Evolutionary conservation across 2,888 invertebrate genomes (phyloP), one percentile per base, ranked within the genome.

Genomic region (Acronicta leporina): DNA sequence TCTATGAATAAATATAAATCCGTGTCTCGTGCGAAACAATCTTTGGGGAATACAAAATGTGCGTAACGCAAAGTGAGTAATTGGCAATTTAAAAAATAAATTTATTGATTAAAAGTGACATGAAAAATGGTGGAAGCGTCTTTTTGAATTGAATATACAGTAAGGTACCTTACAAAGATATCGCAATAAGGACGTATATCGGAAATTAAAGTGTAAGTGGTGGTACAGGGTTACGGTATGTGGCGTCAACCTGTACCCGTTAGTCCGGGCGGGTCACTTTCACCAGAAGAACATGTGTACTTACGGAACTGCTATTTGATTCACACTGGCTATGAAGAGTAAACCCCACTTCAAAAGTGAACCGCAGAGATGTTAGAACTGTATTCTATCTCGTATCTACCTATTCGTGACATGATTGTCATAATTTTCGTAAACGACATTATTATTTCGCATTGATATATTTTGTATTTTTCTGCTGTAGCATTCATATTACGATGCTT

Each of bases 251-350:
- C 42, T 50, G 44, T 55, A 68, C 69, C 46, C 41, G 69, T 69
- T 56, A 15, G 46, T 55, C 67, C 46, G 61, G 69, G 53, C 63
- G 41, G 54, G 63, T 44, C 56, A 66, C 77, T 77, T 77, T 77
- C 77, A 63, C 76, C 48, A 33, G 43, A 48, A 49, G 40, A 54
- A 30, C 50, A 44, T 16, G 16, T 54, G 60, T 64, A 51, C 33
- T 47, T 43, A 48, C 56, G 56, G 51, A 42, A 59, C 45, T 63
- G 52, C 52, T 14, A 50, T 52, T 65, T 35, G 60, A 53, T 11
- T 57, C 30, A 35, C 41, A 38, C 1, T 30, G 25, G n/a, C 2
- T 15, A 43, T 30, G 27, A 48, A 58, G 16, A 20, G 20, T 2
- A n/a, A 20, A 20, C 20, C 20, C 4, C 20, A 20, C 20, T 4